Evolutionary conservation across 2,113 vertebrate genomes (phyloP), one percentile per base, ranked within the genome.

Genomic region (Cebus imitator): DNA sequence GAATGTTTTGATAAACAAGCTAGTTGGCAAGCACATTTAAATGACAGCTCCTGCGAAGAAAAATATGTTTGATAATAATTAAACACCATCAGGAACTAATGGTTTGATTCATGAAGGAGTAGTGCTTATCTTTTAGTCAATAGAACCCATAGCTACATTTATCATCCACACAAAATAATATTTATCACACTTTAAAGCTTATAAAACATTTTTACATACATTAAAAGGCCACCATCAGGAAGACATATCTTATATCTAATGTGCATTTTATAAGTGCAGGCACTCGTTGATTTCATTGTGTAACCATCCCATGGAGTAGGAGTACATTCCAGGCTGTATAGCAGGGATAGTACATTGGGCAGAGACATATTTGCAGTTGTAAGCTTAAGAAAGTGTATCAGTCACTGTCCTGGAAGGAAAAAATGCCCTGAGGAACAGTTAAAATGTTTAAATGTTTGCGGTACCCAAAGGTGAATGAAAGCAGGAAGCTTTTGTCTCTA

Each of bases 51-150:
- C 87, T 93, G 66, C 61, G 72, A 97, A 97, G 95, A 97, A 97
- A 98, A 98, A 96, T 97, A 95, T 88, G 80, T 87, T 96, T 91
- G 86, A 75, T 97, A 96, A 97, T 97, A 97, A 98, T 98, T 98
- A 98, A 97, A 25, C 48, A 57, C 75, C 70, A 90, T 95, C 84
- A 82, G 78, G 80, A 96, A 98, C 97, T 97, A 96, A 97, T 97
- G 95, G 57, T 79, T 97, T 95, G 45, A 97, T 97, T 98, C 58
- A 97, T 95, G 61, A 45, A 90, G 23, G 43, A 97, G 96, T 25
- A 85, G 57, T 73, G 20, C 25, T 93, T 95, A 12, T 94, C 58
- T 89, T 97, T 8, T 18, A 78, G 43, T 64, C 78, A 96, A 94
- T 43, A 61, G 61, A 95, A 75, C 37, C 48, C 25, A 45, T 55